Percentiles rank a stretch among this genome's conserved stretches.
Conservation (phyloP, 2,888 invertebrate species). For the Endotricha flammealis region DNA sequence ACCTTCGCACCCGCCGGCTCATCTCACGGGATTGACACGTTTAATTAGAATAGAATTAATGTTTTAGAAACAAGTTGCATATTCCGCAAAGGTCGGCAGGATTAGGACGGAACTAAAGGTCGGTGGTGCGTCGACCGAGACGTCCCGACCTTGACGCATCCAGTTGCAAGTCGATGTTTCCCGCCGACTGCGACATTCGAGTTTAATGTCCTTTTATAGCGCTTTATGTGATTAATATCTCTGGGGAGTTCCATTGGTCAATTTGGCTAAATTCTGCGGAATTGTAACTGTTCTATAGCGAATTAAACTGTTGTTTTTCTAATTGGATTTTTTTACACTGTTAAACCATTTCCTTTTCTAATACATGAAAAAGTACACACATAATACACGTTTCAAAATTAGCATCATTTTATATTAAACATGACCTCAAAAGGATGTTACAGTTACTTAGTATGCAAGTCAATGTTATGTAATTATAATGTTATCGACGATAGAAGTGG, state of each 20-base stretch:
- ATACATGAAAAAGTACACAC: too few relatives aligned
- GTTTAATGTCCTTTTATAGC: neutral
- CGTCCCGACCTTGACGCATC: conserved; percentile 65
- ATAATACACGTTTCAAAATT: too few relatives aligned
- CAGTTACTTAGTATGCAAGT: conserved; percentile 23
- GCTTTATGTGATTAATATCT: neutral
- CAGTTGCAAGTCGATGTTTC: conserved; percentile 47
- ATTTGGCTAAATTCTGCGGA: neutral
- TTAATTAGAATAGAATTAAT: conserved; percentile 44
- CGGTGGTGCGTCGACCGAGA: conserved; percentile 57
- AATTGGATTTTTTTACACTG: too few relatives aligned
- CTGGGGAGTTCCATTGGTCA: neutral
- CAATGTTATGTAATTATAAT: conserved; percentile 33
- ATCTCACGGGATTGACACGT: conserved; percentile 42
- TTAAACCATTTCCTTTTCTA: too few relatives aligned
- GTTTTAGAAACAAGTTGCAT: conserved; percentile 17
- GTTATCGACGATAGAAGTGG: conserved; percentile 35
- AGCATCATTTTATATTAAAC: neutral
- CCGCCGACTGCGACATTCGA: conserved; percentile 32
- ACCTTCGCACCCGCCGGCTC: conserved; percentile 37
- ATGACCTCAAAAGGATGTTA: conserved; percentile 18
- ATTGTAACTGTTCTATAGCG: neutral
- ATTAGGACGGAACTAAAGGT: conserved; percentile 41
- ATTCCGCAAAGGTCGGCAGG: conserved; percentile 24
- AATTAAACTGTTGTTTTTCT: too few relatives aligned